Base-by-base conservation (phyloP, 1,140 invertebrate species). In the Pseudachorutes palmiensis region DNA sequence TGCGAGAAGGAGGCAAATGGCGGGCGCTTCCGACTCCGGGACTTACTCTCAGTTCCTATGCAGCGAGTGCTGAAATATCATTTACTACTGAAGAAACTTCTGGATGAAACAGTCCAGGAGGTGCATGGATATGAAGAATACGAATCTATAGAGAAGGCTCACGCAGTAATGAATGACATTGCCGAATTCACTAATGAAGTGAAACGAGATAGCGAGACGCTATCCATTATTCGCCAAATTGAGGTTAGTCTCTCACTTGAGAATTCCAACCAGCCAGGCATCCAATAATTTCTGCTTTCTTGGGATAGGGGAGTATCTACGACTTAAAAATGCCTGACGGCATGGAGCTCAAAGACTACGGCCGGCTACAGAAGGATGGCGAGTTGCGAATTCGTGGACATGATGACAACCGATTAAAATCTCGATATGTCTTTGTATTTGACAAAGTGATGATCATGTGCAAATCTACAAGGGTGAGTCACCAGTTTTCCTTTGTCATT, bases 101-200 rank as follows among this genome's bases (percentile, higher is more conserved):
- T 97, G 3, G 91, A 92, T 76, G 89, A 94, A 77, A 30, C 14
- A 19, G 62, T 68, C 9, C 41, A 70, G 69, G 70, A 74, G 41
- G 26, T 62, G 2, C 72, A 74, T 65, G 72, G 72, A 19, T 71
- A 88, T 71, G 90, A 94, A 65, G 94, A 98, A 74, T 88, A 88
- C 75, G 82, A 85, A 16, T 87, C 87, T 19, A 78, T 98, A 62
- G 86, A 89, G 72, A 84, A 88, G 75, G 94, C 95, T n/a, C 87
- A 92, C 74, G 93, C 97, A 78, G 89, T 90, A 30, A 99, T 98
- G 95, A 85, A 94, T 66, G 95, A 99, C 79, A 87, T 99, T 31
- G 93, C 94, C 16, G 87, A 94, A 74, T 99, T 94, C 79, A 96
- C 97, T 68, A 98, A 99, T 78, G 96, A 98, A 83, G 92, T 97